A percentile compares a stretch with the other conserved stretches of the same genome.
Evolutionary conservation across 2,888 invertebrate genomes (phyloP).

Genomic region (Nomada flava): DNA sequence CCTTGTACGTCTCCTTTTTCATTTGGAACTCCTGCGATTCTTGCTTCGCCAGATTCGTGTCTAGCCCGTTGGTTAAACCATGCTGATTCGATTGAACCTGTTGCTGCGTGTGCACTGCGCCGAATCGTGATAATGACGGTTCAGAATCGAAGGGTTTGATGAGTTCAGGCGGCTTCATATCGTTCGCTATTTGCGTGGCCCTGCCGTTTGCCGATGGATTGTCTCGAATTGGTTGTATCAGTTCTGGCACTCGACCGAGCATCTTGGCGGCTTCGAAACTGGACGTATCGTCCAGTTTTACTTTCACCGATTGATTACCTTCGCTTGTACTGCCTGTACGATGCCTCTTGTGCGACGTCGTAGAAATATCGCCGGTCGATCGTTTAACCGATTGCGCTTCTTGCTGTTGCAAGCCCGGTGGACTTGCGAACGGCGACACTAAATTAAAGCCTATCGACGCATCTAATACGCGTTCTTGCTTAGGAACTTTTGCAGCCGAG

Average conservation of each 20-base stretch:
- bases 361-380: constrained; percentile 51
- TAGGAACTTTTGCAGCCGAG: constrained; percentile 79
- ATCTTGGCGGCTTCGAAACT: constrained; percentile 75
- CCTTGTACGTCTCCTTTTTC: constrained; percentile 56
- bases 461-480: constrained; percentile 71
- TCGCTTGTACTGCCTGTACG: constrained; percentile 70
- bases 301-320: constrained; percentile 35
- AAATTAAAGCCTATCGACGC: constrained; percentile 69
- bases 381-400: constrained; percentile 50
- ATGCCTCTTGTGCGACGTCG: constrained; percentile 72
- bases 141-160: constrained; percentile 81
- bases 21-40: constrained; percentile 61
- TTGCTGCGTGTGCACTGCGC: constrained; percentile 65
- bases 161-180: constrained; percentile 74
- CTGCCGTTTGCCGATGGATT: constrained; percentile 70
- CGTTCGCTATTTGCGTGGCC: constrained; percentile 68
- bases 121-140: constrained; percentile 72
- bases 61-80: constrained; percentile 71
- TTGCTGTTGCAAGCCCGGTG: constrained; percentile 60
- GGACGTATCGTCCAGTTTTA: constrained; percentile 65
- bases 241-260: constrained; percentile 77
- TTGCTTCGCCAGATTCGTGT: constrained; percentile 51
- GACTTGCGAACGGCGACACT: constrained; percentile 65
- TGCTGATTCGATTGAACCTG: constrained; percentile 62
- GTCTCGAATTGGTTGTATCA: constrained; percentile 78